These are phyloP conservation scores for Actinemys pallida DNA, from an alignment of 2,113 vertebrate species.

Conservation along the genomic window DNA sequence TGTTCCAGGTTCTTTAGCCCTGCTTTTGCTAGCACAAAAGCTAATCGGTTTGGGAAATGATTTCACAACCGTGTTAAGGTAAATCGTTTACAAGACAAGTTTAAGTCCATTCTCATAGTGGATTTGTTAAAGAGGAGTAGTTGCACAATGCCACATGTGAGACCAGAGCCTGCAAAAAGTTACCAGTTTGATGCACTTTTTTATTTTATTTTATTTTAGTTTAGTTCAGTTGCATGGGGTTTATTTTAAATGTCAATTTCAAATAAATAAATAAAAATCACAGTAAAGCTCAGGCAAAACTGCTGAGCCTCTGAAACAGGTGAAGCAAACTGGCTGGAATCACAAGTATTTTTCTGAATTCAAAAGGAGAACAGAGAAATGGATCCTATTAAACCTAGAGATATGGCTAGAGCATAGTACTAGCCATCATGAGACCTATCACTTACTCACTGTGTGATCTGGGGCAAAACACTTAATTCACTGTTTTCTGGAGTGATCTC, in stretches of 20 bases:
- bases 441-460: neutral
- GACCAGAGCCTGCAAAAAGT: neutral
- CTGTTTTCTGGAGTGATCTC: neutral
- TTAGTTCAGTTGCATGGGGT: neutral
- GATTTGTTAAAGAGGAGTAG: neutral
- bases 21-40: neutral
- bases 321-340: neutral
- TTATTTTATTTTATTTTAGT: neutral
- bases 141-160: neutral
- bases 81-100: neutral
- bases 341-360: neutral
- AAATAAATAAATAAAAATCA: neutral
- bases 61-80: neutral
- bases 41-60: neutral
- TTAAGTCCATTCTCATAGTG: constrained; percentile 27
- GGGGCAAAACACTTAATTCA: neutral
- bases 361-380: neutral
- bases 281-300: neutral
- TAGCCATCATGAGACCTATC: neutral
- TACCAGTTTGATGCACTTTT: neutral
- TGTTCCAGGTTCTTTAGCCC: neutral
- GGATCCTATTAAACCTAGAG: neutral
- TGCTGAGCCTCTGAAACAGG: neutral
- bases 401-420: neutral
- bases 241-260: neutral